Conservation (phyloP, 1,140 invertebrate genomes). For the Alviniconcha marisindica region DNA sequence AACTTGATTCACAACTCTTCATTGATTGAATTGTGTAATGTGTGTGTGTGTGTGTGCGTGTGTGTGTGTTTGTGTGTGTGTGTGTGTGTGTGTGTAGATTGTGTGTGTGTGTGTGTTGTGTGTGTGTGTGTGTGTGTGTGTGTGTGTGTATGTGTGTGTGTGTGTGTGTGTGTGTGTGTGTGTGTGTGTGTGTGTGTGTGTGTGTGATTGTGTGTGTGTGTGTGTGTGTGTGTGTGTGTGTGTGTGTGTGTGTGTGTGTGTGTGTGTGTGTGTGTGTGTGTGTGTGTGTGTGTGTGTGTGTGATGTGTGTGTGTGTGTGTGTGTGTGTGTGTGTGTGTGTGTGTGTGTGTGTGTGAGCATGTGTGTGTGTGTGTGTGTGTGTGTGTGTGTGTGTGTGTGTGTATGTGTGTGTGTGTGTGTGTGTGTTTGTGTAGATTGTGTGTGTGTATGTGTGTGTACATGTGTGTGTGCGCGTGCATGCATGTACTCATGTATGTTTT, state of each 20-base stretch:
- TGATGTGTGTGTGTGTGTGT: neutral
- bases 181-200: slow-evolving; percentile 10
- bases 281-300: neutral
- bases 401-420: slow-evolving; percentile 2
- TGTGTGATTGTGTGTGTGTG: neutral
- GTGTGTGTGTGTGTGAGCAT: neutral
- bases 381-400: neutral
- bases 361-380: neutral
- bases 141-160: neutral
- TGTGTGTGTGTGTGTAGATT: neutral
- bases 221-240: neutral
- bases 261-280: neutral
- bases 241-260: neutral
- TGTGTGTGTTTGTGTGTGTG: neutral
- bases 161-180: slow-evolving; percentile 17
- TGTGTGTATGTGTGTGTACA: neutral
- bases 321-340: neutral
- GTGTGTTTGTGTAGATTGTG: neutral
- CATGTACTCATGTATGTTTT: neutral
- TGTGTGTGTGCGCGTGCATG: neutral
- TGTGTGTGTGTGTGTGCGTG: neutral
- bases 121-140: neutral
- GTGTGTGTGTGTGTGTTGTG: neutral
- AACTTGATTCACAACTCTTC: neutral
- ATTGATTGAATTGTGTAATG: neutral